Evolutionary conservation across 2,797 vertebrate species (phyloP), one percentile per base, ranked within the genome.

Genomic region (Manis crassicaudata): DNA sequence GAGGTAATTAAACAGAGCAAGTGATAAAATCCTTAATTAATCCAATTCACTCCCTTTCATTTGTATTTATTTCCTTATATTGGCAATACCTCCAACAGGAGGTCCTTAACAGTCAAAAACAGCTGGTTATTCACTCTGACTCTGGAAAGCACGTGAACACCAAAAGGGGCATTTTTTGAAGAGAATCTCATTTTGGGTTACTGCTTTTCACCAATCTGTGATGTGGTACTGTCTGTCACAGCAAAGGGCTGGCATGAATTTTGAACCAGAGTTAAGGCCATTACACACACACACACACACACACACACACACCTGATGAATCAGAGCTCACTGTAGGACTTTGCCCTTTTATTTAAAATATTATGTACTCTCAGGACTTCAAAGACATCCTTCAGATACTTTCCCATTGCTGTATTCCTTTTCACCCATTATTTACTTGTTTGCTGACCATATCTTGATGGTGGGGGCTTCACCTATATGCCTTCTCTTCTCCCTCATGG

Each of bases 1-100:
- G 73, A 92, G 82, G 77, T 85, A 79, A 93, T 95, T 93, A 96
- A 88, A 92, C 50, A 88, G 90, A 96, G 43, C 76, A 13, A 84
- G 67, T 35, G 81, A 92, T 94, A 90, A 85, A 88, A 52, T 52
- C 89, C 77, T 95, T 96, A 96, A 87, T 95, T 94, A 96, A 82
- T 68, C 72, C 58, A 77, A 20, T 88, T 72, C 85, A 21, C 21
- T 68, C 67, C 56, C 56, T 85, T 89, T 84, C 88, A 52, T 67
- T 76, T 63, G 62, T 43, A 72, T 85, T 95, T 83, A 68, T 84
- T 93, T 96, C 35, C 70, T 65, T 92, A 25, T 23, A 37, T 63
- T 94, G 77, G 92, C n/a, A 52, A 81, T 62, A 0, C 43, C 58
- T 80, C 27, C 68, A 62, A 23, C 35, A 90, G 77, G 70, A 88